phyloP scores from a whole-genome alignment of 2,888 invertebrate genomes.

The Coenonympha arcania region DNA sequence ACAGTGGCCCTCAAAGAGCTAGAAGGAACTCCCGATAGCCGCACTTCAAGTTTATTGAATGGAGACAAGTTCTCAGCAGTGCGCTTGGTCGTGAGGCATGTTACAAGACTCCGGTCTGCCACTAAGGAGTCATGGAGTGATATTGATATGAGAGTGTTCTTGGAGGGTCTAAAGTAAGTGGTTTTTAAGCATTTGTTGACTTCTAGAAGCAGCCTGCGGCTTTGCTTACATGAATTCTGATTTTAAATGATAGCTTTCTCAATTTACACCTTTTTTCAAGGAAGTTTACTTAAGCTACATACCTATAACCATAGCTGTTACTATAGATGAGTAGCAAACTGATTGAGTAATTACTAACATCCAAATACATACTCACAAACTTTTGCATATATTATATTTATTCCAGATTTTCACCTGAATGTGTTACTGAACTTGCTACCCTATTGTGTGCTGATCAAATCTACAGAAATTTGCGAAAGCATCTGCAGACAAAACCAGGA shows the following conservation, averaged over 20 bases:
- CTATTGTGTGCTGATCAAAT: conserved; percentile 54
- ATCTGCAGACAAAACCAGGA: conserved; percentile 50
- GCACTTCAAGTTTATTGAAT: conserved; percentile 56
- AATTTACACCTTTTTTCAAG: no score
- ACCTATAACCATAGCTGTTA: no score
- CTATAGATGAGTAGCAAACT: no score
- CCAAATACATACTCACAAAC: not conserved
- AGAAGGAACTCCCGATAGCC: conserved; percentile 60
- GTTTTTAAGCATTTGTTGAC: no score
- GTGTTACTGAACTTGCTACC: conserved; percentile 43
- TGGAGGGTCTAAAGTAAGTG: conserved; percentile 53
- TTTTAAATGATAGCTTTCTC: no score
- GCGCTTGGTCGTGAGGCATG: conserved; percentile 54
- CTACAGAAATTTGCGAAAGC: conserved; percentile 48
- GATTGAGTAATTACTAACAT: no score
- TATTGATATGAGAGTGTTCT: conserved; percentile 45
- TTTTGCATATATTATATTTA: not conserved
- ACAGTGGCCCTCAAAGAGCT: conserved; percentile 63
- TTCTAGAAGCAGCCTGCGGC: no score
- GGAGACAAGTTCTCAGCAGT: conserved; percentile 60
- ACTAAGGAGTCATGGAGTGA: conserved; percentile 45
- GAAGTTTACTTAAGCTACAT: no score
- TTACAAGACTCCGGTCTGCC: conserved; percentile 47
- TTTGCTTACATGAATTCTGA: no score
- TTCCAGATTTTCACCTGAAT: conserved; percentile 56